Base-by-base conservation (phyloP, 2,888 invertebrate genomes). In the Agriopis marginaria region DNA sequence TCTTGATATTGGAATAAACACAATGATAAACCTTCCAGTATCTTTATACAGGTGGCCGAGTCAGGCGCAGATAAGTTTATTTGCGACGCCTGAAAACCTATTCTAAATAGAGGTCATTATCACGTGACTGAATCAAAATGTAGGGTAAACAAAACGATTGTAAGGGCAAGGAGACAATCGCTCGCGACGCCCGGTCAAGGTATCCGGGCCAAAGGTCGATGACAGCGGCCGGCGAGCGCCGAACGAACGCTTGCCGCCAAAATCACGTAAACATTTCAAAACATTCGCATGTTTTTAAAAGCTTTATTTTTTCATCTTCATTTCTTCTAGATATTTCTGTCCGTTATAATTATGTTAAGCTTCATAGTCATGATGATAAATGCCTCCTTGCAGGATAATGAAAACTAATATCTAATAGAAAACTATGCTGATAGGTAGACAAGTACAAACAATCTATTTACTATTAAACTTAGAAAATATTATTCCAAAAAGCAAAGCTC, bases 161-260 rank as follows among this genome's bases (percentile, higher is more conserved):
- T 87, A 82, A 86, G 86, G 87, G 88, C 87, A 88, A 86, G 86
- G 86, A 88, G 89, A 90, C 90, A 90, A 88, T 70, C 88, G 88
- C 82, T 86, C 83, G 81, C 79, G 81, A 80, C 88, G 90, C 84
- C 89, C 91, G 93, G 93, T 94, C 93, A 94, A 94, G 93, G 93
- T 94, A 92, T 94, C 89, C 90, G 89, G 92, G 93, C 87, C 92
- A 94, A 93, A 94, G 93, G 93, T 94, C 93, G 92, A 91, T 91
- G 93, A 92, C 93, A 93, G 91, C 85, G 82, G 53, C 79, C 73
- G 81, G 61, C 66, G 63, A 63, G 73, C 75, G 79, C 78, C 70
- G 77, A 75, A 81, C 78, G 78, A 80, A 80, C 79, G 81, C 80
- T 86, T 86, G 83, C 89, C 91, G 89, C 89, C 90, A 89, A 90